Conservation (phyloP, 1,140 invertebrate species). For the Ostrea edulis region DNA sequence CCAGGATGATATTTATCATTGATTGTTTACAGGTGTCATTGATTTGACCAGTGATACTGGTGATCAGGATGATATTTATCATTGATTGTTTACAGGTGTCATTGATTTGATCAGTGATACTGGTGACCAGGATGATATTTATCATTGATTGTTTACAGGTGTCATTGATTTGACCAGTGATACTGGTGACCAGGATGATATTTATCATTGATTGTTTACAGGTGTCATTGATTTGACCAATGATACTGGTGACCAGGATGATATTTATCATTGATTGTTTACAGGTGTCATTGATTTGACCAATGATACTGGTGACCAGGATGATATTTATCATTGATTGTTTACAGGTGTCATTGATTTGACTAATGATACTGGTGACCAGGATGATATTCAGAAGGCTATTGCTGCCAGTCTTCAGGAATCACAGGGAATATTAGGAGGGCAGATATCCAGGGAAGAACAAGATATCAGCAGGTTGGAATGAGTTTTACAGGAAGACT, state of each 20-base stretch:
- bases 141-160: slow-evolving; percentile 27
- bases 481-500: neutral
- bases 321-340: slow-evolving; percentile 62
- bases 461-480: slow-evolving; percentile 79
- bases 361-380: slow-evolving; percentile 72
- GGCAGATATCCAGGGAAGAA: slow-evolving; percentile 78
- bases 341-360: slow-evolving; percentile 75
- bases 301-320: slow-evolving; percentile 69
- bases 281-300: slow-evolving; percentile 77
- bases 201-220: slow-evolving; percentile 49
- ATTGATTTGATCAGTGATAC: slow-evolving; percentile 77
- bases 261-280: slow-evolving; percentile 61
- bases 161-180: slow-evolving; percentile 79
- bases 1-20: slow-evolving; percentile 70
- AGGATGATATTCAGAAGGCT: slow-evolving; percentile 79
- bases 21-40: slow-evolving; percentile 67
- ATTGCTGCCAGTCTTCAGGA: slow-evolving; percentile 80
- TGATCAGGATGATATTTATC: slow-evolving; percentile 73
- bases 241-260: slow-evolving; percentile 71
- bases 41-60: slow-evolving; percentile 76
- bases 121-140: slow-evolving; percentile 74
- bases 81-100: slow-evolving; percentile 57
- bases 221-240: slow-evolving; percentile 78
- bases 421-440: slow-evolving; percentile 73
- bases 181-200: slow-evolving; percentile 71